Evolutionary conservation across 2,888 invertebrate species (phyloP).

Genomic region (Rhagium mordax): DNA sequence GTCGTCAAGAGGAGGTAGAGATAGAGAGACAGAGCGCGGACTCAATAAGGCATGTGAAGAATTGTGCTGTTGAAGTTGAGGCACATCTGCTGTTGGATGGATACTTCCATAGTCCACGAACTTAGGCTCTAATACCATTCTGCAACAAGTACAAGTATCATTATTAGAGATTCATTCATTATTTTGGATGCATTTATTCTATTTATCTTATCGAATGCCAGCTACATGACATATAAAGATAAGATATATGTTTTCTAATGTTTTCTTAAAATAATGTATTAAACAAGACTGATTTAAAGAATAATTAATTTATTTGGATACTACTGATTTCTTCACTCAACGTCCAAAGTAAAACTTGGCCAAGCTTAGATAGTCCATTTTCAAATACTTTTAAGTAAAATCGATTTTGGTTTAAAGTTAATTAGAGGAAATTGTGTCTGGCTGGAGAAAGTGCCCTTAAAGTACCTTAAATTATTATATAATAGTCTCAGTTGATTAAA

Average conservation of each 20-base stretch:
- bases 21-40: conserved; percentile 61
- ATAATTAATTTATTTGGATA: too few species aligned
- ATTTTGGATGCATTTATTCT: conserved; percentile 4
- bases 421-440: too few species aligned
- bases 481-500: too few species aligned
- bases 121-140: conserved; percentile 79
- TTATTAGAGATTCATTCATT: neutral
- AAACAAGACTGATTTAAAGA: neutral
- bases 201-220: conserved; percentile 22
- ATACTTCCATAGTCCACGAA: conserved; percentile 78
- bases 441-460: too few species aligned
- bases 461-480: too few species aligned
- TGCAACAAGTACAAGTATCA: conserved; percentile 63
- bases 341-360: too few species aligned
- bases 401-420: too few species aligned
- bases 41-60: conserved; percentile 62
- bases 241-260: neutral
- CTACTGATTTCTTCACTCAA: too few species aligned
- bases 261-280: neutral
- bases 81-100: conserved; percentile 69
- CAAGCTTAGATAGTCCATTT: too few species aligned
- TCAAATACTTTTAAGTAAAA: too few species aligned
- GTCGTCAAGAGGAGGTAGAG: conserved; percentile 64
- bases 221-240: conserved; percentile 4
- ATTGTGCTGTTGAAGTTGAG: conserved; percentile 62